phyloP scores from a whole-genome alignment of 1,140 invertebrate genomes.

The Aphis craccivora region DNA sequence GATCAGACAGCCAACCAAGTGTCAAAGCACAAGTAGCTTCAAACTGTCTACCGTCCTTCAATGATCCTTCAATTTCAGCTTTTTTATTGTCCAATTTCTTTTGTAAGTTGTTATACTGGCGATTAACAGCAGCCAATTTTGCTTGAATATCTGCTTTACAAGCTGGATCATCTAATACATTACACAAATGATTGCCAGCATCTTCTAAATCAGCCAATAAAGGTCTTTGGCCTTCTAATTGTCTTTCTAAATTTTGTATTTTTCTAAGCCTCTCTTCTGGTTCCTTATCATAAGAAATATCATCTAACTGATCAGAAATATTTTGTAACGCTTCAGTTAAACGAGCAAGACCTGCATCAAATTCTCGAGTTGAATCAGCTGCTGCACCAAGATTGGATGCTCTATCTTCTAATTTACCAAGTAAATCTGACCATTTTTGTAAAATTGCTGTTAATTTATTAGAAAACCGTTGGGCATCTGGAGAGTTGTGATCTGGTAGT shows the following conservation, averaged over 20 bases:
- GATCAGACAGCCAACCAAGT: constrained; percentile 85
- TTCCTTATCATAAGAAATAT: constrained; percentile 81
- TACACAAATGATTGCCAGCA: constrained; percentile 83
- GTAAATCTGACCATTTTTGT: constrained; percentile 81
- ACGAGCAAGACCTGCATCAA: constrained; percentile 83
- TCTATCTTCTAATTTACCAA: constrained; percentile 80
- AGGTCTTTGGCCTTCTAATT: constrained; percentile 86
- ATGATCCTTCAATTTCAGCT: constrained; percentile 86
- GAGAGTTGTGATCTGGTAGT: constrained; percentile 71
- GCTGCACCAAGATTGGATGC: constrained; percentile 85
- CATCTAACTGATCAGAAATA: constrained; percentile 86
- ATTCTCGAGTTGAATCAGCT: constrained; percentile 87
- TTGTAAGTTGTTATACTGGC: constrained; percentile 84
- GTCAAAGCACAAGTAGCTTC: constrained; percentile 85
- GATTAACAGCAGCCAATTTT: constrained; percentile 82
- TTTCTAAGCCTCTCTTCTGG: constrained; percentile 87
- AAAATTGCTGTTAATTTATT: constrained; percentile 73
- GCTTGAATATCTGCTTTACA: constrained; percentile 89
- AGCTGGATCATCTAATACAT: constrained; percentile 88
- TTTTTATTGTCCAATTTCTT: constrained; percentile 88
- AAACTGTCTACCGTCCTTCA: constrained; percentile 82
- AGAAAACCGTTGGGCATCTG: constrained; percentile 77
- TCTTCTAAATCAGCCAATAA: constrained; percentile 86
- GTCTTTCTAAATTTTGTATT: constrained; percentile 83
- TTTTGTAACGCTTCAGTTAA: constrained; percentile 82